Base-by-base conservation (phyloP, 92 coral and sea anemone species). In the Phenganax marumi region DNA sequence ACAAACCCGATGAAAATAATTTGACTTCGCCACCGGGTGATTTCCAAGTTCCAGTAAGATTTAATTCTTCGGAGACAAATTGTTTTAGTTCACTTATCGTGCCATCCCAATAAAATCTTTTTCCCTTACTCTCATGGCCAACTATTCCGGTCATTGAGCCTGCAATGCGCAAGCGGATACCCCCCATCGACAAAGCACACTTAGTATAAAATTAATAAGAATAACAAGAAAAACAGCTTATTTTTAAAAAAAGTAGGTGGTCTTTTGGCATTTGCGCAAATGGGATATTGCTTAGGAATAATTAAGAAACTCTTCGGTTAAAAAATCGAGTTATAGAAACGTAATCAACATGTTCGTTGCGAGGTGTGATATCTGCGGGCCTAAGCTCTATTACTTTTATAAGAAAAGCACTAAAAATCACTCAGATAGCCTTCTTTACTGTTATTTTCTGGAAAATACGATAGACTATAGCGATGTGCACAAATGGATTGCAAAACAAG, bases 111-210 rank as follows among this genome's bases (percentile, higher is more conserved):
- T n/a, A n/a, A n/a, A n/a, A n/a, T n/a, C n/a, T n/a, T n/a, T n/a
- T n/a, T n/a, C n/a, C n/a, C n/a, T n/a, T n/a, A n/a, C n/a, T n/a
- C n/a, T n/a, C n/a, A n/a, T n/a, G n/a, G n/a, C n/a, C n/a, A n/a
- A n/a, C n/a, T n/a, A n/a, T n/a, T n/a, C n/a, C n/a, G n/a, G n/a
- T n/a, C n/a, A n/a, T n/a, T n/a, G n/a, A n/a, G n/a, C n/a, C n/a
- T n/a, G n/a, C n/a, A n/a, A n/a, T n/a, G n/a, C n/a, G n/a, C n/a
- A 4, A 68, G 74, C 74, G 74, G 74, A 6, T 68, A 50, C 74
- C 39, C 7, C 51, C 52, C 24, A 23, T 68, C 24, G 49, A 18
- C 24, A 23, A 48, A 68, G 39, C 74, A 68, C 17, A 68, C 16
- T 33, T 68, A 8, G 18, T 13, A 68, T 33, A 33, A 33, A 25